Base-by-base conservation (phyloP, 2,113 vertebrate genomes). In the Varanus salvator region DNA sequence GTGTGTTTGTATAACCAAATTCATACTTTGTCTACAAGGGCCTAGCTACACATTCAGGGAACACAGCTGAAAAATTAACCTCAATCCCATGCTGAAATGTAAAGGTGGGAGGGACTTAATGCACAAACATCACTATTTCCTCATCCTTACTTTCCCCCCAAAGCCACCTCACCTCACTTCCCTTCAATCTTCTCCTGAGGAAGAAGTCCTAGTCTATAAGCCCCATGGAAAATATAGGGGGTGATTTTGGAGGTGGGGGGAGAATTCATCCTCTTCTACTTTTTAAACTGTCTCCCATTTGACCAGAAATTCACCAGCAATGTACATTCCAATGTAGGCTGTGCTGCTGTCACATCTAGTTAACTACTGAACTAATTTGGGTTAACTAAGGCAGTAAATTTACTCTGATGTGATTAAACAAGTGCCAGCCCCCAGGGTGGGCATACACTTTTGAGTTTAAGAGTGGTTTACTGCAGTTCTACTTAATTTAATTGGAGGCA, bases 401-500 rank as follows among this genome's bases (percentile, higher is more conserved):
- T 29, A 84, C 23, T 57, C 74, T 52, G 60, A 77, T 84, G 54
- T 14, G 3, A 77, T 52, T 89, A 38, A 84, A 66, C 17, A 38
- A 89, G 52, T 82, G 50, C 31, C 21, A 81, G 77, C n/a, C 78
- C 29, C n/a, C 48, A 38, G 31, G 38, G 9, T 89, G 54, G 60
- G 17, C 60, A 64, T 77, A 84, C 57, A 17, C 44, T 76, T 64
- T 81, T 84, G 31, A 34, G 66, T 77, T 88, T 69, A 57, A 34
- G 38, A 77, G 60, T 89, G 72, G 38, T 60, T 76, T 84, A 12
- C 25, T 72, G 87, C 31, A 88, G 44, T 50, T 71, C n/a, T 11
- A 54, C 69, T 80, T 87, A 66, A 69, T 80, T 80, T 88, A 88
- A 86, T 34, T 81, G n/a, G n/a, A 25, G n/a, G 19, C 50, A 75